Percentiles rank a stretch among this genome's conserved stretches.
Conservation (phyloP, 2,797 vertebrate genomes). For the Anisognathus igniventris region DNA sequence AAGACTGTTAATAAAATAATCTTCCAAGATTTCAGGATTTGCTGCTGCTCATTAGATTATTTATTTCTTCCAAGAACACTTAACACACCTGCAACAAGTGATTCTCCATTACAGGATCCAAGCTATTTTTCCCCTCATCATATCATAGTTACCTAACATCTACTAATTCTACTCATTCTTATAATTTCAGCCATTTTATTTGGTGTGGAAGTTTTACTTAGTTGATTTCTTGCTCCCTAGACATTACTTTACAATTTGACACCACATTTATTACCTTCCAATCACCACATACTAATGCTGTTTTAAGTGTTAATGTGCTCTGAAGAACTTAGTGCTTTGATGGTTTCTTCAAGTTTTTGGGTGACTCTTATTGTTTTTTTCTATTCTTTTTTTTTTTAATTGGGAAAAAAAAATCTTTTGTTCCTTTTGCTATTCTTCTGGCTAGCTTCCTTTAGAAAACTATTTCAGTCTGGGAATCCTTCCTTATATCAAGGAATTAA, state of each 20-base stretch:
- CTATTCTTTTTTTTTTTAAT: background rate
- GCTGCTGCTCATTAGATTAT: background rate
- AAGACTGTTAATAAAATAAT: background rate
- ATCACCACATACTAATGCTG: background rate
- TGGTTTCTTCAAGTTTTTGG: background rate
- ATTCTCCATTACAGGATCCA: background rate
- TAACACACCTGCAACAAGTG: background rate
- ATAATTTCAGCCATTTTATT: background rate
- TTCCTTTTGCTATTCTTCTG: background rate
- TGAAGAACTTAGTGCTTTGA: background rate
- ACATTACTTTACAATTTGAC: background rate
- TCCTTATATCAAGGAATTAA: background rate
- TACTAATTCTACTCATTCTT: background rate
- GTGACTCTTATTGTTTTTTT: background rate
- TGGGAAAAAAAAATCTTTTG: background rate
- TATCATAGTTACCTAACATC: background rate
- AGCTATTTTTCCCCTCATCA: background rate
- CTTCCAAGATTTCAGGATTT: background rate
- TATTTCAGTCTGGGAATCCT: background rate
- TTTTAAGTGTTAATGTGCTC: background rate
- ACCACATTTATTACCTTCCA: background rate
- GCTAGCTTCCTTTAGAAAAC: background rate
- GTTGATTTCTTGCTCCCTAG: background rate
- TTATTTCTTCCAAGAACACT: background rate
- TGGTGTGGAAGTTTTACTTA: background rate